Conservation (phyloP, 2,888 invertebrate species). For the Elmis aenea region DNA sequence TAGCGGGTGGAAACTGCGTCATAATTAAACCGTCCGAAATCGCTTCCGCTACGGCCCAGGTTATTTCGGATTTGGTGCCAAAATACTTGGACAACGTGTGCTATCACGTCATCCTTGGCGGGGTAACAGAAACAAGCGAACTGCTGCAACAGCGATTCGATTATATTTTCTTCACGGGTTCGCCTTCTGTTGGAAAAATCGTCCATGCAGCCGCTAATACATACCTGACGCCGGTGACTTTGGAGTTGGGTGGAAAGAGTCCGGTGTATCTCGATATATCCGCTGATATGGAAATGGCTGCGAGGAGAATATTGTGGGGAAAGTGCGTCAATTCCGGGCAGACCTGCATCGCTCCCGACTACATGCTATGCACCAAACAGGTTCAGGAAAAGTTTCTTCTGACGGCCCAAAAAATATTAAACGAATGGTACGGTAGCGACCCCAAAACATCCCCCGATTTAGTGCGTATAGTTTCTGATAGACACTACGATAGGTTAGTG, state of each 20-base stretch:
- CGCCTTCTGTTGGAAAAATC: constrained; percentile 78
- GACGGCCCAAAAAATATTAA: constrained; percentile 56
- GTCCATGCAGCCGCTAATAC: constrained; percentile 87
- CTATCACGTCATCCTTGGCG: constrained; percentile 75
- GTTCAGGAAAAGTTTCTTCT: constrained; percentile 59
- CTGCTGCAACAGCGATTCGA: constrained; percentile 86
- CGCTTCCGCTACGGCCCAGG: constrained; percentile 64
- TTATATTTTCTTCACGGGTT: constrained; percentile 95
- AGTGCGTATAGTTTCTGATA: constrained; percentile 77
- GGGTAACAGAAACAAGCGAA: constrained; percentile 77
- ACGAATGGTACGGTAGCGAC: constrained; percentile 82
- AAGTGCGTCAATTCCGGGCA: constrained; percentile 91
- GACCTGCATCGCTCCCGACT: constrained; percentile 96
- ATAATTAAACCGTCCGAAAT: constrained; percentile 94
- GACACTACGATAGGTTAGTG: constrained; percentile 73
- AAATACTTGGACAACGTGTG: constrained; percentile 91
- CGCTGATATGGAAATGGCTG: constrained; percentile 70
- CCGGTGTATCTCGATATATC: constrained; percentile 87
- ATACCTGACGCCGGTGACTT: constrained; percentile 84
- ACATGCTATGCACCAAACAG: constrained; percentile 76
- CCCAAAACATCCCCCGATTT: constrained; percentile 71
- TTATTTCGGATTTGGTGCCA: constrained; percentile 71
- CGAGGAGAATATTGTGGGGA: constrained; percentile 88
- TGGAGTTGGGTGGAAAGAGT: constrained; percentile 83
- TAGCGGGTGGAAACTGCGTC: constrained; percentile 91